A percentile compares a stretch with the other conserved stretches of the same genome.
These are phyloP conservation scores for Nomada lathburiana DNA, from an alignment of 2,888 invertebrate genomes.

Conservation along the genomic window DNA sequence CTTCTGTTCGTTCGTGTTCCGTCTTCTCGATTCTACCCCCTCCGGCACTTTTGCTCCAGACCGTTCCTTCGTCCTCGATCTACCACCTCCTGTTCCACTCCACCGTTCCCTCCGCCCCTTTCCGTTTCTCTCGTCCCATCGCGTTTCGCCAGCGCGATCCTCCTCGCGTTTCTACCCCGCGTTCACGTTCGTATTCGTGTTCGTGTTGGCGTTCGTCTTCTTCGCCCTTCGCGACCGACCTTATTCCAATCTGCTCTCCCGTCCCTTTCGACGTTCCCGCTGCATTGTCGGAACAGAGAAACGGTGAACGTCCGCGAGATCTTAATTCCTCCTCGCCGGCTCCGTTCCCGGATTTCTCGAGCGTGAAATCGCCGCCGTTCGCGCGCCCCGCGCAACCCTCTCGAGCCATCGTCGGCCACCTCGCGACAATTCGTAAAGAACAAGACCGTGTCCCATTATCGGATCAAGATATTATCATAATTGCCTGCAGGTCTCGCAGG, in stretches of 20 bases:
- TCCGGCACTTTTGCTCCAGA: conserved; percentile 39
- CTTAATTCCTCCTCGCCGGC: conserved; percentile 73
- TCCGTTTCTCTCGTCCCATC: not conserved
- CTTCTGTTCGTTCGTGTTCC: conserved; percentile 27
- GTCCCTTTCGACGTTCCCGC: conserved; percentile 54
- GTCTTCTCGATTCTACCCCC: conserved; percentile 49
- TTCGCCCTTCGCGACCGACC: conserved; percentile 43
- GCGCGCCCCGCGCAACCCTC: conserved; percentile 35
- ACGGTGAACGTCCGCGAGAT: conserved; percentile 67
- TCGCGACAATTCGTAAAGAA: conserved; percentile 73
- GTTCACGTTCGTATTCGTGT: not conserved
- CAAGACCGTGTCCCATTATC: conserved; percentile 73
- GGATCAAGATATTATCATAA: conserved; percentile 75
- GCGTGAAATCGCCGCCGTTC: conserved; percentile 69
- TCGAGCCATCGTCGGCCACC: conserved; percentile 41
- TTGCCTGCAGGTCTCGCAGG: conserved; percentile 63
- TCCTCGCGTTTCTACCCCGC: not conserved
- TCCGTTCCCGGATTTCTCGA: conserved; percentile 71
- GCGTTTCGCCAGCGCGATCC: not conserved
- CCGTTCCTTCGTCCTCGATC: conserved; percentile 55
- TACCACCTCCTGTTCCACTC: not conserved
- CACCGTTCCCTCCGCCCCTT: conserved; percentile 5
- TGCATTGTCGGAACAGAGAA: conserved; percentile 58
- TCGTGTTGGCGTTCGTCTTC: not conserved
- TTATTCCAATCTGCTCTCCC: conserved; percentile 41